Base-by-base conservation (phyloP, 2,113 vertebrate genomes). In the Pachyramphus minor region DNA sequence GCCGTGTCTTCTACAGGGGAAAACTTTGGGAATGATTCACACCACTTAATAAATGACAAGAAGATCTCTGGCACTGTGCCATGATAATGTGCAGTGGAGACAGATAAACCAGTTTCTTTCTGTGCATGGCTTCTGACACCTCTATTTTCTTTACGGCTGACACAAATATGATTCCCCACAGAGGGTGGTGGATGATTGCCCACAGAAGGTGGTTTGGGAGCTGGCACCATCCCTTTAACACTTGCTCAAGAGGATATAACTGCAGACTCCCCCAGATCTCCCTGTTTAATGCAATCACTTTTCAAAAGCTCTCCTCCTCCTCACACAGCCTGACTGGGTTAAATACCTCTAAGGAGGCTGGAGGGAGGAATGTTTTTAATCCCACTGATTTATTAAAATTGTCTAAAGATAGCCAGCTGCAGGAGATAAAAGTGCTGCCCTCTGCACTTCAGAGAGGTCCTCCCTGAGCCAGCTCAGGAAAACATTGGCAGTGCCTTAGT, bases 361-460 rank as follows among this genome's bases (percentile, higher is more conserved):
- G 24, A 84, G 77, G 94, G 87, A 97, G 97, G 97, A 97, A 96
- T 95, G 97, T 97, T 97, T 93, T 91, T 93, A 95, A 94, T 95
- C 88, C 62, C 60, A 28, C 11, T 96, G 84, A 82, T 91, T 97
- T 98, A 98, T 97, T 98, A 97, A 97, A 98, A 90, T 87, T 10
- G 2, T 68, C 93, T 93, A 93, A 94, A 97, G 97, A 97, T 96
- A 97, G 95, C 96, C 95, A 98, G 85, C 90, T 92, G 68, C 79
- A 79, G 79, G 91, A 97, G 97, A 95, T 78, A 96, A 97, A 98
- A 97, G 68, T 89, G 71, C 96, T 96, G 77, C 90, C 77, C 93
- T 95, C 37, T 74, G 88, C 81, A 90, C 84, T 95, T 91, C 47
- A 35, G 62, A 78, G 53, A 73, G 52, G 53, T 68, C 93, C 92